Evolutionary conservation across 2,888 invertebrate genomes (phyloP).

Genomic region (Drosophila lutescens): DNA sequence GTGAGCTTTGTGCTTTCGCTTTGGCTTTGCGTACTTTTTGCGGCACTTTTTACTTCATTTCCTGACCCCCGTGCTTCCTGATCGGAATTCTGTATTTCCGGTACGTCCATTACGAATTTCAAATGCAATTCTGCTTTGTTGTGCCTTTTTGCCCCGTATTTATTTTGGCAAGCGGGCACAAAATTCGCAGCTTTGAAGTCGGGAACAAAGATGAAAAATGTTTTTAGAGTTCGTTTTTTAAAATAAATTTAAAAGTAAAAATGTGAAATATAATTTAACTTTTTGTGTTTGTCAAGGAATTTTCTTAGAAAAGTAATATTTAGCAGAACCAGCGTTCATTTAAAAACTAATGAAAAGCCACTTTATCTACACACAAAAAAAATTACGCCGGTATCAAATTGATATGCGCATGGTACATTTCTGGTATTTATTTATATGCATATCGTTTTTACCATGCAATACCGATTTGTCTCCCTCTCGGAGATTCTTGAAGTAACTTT

Average conservation of each 20-base stretch:
- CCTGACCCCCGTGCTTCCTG: constrained; percentile 70
- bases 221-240: neutral
- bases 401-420: too few species aligned
- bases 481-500: too few species aligned
- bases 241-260: neutral
- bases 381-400: too few species aligned
- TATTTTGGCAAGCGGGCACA: constrained; percentile 30
- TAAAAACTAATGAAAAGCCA: too few species aligned
- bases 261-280: neutral
- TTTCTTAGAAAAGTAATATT: neutral
- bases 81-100: constrained; percentile 79
- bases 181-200: constrained; percentile 16
- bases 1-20: constrained; percentile 21
- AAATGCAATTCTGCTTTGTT: constrained; percentile 63
- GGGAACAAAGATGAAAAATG: neutral
- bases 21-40: constrained; percentile 55
- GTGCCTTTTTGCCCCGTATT: constrained; percentile 27
- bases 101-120: constrained; percentile 72
- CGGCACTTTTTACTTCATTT: constrained; percentile 73
- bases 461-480: too few species aligned
- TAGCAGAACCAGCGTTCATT: too few species aligned
- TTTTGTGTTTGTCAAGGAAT: neutral
- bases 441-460: too few species aligned
- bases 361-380: too few species aligned
- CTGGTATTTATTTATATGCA: too few species aligned